These are phyloP conservation scores for Arctia plantaginis DNA, from an alignment of 2,888 invertebrate species.

Conservation along the genomic window DNA sequence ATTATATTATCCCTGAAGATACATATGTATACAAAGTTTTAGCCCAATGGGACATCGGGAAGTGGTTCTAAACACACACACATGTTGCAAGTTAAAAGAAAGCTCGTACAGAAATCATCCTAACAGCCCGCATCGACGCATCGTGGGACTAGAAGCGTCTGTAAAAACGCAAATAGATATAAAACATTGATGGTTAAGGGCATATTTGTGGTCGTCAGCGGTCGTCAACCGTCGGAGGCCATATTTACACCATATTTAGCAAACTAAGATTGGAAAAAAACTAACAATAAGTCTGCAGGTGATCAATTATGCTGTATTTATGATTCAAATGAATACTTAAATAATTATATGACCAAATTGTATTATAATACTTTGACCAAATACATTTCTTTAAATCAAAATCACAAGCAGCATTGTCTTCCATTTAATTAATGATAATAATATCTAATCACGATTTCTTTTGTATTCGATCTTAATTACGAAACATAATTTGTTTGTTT, in stretches of 20 bases:
- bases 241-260: no score
- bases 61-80: no score
- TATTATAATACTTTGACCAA: not conserved
- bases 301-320: no score
- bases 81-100: no score
- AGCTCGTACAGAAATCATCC: not conserved
- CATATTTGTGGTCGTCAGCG: not conserved
- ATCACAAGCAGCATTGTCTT: not conserved
- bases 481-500: constrained; percentile 8
- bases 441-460: constrained; percentile 1
- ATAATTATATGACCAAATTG: no score
- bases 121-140: not conserved
- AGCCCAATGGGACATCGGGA: no score
- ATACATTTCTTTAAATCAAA: not conserved
- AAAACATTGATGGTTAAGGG: not conserved
- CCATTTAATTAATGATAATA: not conserved
- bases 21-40: no score
- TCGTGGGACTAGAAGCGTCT: not conserved
- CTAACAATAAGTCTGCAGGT: no score
- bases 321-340: no score
- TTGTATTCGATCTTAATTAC: constrained; percentile 3
- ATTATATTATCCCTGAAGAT: no score
- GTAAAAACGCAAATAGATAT: not conserved
- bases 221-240: not conserved
- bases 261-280: no score